Percentiles rank a stretch among this genome's conserved stretches.
These are phyloP conservation scores for Eulithis testata DNA, from an alignment of 2,888 invertebrate genomes.

Conservation along the genomic window DNA sequence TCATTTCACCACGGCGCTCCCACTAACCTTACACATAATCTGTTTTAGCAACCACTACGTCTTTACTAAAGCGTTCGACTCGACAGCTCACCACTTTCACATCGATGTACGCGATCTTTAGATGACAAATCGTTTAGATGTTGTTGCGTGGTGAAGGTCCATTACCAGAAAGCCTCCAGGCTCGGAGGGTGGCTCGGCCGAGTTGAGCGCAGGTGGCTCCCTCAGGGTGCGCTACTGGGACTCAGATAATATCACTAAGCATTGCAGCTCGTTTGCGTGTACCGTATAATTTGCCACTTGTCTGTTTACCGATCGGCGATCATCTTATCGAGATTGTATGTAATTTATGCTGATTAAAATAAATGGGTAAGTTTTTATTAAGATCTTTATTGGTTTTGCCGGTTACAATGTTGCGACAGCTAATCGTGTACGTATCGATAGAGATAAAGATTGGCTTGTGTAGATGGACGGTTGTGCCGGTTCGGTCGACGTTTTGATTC, in stretches of 20 bases:
- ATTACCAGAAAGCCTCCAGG: slow-evolving; percentile 65
- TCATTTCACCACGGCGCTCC: slow-evolving; percentile 43
- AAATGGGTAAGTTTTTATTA: slow-evolving; percentile 43
- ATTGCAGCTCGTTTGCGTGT: slow-evolving; percentile 49
- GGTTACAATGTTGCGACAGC: slow-evolving; percentile 15
- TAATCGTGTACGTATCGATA: slow-evolving; percentile 10
- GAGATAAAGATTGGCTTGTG: slow-evolving; percentile 8
- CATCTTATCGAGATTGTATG: slow-evolving; percentile 24
- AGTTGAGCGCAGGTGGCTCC: slow-evolving; percentile 51
- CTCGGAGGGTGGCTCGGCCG: slow-evolving; percentile 37
- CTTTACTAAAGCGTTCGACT: slow-evolving; percentile 21
- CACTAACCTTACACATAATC: slow-evolving; percentile 3
- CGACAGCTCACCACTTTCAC: neutral
- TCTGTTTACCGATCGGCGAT: slow-evolving; percentile 42
- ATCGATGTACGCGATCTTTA: slow-evolving; percentile 46
- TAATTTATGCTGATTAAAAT: slow-evolving; percentile 34
- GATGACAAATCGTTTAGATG: neutral
- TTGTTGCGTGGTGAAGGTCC: slow-evolving; percentile 43
- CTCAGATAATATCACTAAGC: slow-evolving; percentile 59
- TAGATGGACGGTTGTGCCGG: slow-evolving; percentile 15
- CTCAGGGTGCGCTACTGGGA: slow-evolving; percentile 68
- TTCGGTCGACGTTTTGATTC: slow-evolving; percentile 21
- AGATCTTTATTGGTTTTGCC: slow-evolving; percentile 35
- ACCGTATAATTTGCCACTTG: slow-evolving; percentile 50
- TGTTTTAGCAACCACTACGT: slow-evolving; percentile 46